Evolutionary conservation across 2,797 vertebrate genomes (phyloP).

Genomic region (Phrynocephalus forsythii): DNA sequence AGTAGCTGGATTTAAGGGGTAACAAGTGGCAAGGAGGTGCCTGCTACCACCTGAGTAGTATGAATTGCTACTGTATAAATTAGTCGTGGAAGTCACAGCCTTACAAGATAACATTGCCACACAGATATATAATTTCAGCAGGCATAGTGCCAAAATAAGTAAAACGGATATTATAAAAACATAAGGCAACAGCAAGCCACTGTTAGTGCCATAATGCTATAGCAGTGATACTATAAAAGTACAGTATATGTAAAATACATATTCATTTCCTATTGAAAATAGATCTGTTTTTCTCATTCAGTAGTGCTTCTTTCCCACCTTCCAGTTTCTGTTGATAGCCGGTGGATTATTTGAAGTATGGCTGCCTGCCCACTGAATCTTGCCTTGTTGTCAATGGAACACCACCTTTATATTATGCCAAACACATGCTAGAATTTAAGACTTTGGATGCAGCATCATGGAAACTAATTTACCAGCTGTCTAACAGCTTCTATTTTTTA

Average conservation of each 20-base stretch:
- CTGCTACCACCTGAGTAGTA: too few relatives aligned
- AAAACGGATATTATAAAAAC: conserved; percentile 25
- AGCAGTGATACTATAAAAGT: too few relatives aligned
- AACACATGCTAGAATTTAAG: neutral
- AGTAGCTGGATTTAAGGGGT: too few relatives aligned
- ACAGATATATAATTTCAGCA: neutral
- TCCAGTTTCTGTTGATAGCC: too few relatives aligned
- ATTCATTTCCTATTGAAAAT: neutral
- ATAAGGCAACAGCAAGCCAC: too few relatives aligned
- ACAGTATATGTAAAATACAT: neutral
- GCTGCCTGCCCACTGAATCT: neutral
- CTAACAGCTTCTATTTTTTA: neutral
- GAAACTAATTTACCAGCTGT: neutral
- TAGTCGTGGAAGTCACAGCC: too few relatives aligned
- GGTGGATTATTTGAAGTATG: neutral
- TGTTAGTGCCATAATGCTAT: too few relatives aligned
- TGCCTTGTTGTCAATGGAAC: neutral
- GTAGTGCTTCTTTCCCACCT: neutral
- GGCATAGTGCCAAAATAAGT: neutral
- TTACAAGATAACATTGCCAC: too few relatives aligned
- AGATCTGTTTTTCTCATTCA: neutral
- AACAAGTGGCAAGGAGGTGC: too few relatives aligned
- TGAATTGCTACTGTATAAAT: too few relatives aligned
- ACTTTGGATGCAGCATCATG: neutral
- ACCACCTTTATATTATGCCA: neutral